phyloP scores from a whole-genome alignment of 2,888 invertebrate genomes.

The Eupithecia centaureata region DNA sequence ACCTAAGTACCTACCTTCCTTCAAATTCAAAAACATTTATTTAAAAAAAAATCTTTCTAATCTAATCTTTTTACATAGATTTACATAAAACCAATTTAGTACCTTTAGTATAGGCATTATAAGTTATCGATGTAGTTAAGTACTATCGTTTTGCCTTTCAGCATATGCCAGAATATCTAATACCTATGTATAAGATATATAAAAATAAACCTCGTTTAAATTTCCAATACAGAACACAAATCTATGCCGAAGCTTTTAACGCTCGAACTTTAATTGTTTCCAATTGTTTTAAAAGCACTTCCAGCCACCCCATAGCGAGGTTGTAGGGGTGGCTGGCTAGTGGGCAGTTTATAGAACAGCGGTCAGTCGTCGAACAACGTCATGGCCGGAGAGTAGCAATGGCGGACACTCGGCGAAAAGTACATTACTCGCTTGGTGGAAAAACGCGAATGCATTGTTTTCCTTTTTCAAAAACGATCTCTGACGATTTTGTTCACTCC shows the following conservation, averaged over 20 bases:
- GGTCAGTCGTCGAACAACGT: constrained; percentile 77
- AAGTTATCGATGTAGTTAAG: no score
- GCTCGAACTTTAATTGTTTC: not conserved
- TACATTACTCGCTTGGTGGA: not conserved
- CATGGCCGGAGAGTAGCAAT: constrained; percentile 57
- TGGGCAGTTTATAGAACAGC: constrained; percentile 59
- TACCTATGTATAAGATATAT: no score
- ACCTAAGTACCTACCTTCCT: no score
- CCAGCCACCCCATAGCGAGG: constrained; percentile 17
- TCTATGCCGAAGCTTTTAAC: not conserved
- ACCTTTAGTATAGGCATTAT: no score
- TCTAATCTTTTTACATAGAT: no score
- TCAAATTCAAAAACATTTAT: no score
- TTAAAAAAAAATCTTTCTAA: no score
- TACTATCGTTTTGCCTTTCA: no score
- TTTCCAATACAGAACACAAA: not conserved
- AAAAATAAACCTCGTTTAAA: not conserved
- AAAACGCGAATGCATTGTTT: not conserved
- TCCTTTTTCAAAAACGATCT: no score
- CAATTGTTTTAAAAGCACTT: constrained; percentile 5
- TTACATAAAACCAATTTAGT: no score
- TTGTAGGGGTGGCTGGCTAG: constrained; percentile 28
- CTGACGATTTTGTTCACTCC: no score
- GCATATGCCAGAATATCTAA: no score
- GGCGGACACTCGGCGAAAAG: constrained; percentile 44